Evolutionary conservation across 2,888 invertebrate species (phyloP).

Genomic region (Beris morrisii): DNA sequence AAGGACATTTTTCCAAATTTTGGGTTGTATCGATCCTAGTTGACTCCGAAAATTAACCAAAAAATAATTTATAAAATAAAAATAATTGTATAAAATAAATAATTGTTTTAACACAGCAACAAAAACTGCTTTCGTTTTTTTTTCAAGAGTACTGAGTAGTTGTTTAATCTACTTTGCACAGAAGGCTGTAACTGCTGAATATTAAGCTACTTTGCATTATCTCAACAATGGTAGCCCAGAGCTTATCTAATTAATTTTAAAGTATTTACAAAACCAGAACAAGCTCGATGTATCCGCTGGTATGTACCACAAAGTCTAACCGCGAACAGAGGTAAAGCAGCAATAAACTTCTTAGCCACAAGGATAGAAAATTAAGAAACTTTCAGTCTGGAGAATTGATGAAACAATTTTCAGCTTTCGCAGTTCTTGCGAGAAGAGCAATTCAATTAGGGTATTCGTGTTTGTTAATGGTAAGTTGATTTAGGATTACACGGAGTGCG

Average conservation of each 20-base stretch:
- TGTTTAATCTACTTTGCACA: too few species aligned
- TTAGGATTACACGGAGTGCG: too few species aligned
- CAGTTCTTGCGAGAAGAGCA: slow-evolving; percentile 3
- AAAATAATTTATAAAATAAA: too few species aligned
- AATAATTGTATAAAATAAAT: too few species aligned
- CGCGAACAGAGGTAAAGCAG: slow-evolving; percentile 9
- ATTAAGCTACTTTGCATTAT: too few species aligned
- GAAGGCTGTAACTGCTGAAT: too few species aligned
- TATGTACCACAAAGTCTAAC: not conserved
- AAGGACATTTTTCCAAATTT: too few species aligned
- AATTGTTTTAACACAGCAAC: too few species aligned
- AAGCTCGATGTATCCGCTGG: not conserved
- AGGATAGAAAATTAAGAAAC: slow-evolving; percentile 14
- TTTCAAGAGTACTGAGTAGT: too few species aligned
- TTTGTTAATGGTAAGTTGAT: not conserved
- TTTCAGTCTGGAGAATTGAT: not conserved
- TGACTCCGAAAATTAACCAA: too few species aligned
- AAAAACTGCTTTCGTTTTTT: too few species aligned
- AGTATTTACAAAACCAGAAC: slow-evolving; percentile 9
- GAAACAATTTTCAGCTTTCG: slow-evolving; percentile 9
- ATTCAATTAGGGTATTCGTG: slow-evolving; percentile 11
- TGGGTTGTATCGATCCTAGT: too few species aligned
- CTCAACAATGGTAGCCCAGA: not conserved
- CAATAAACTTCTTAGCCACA: slow-evolving; percentile 7
- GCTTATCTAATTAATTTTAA: slow-evolving; percentile 9